A percentile compares a stretch with the other conserved stretches of the same genome.
These are phyloP conservation scores for Crematogaster levior DNA, from an alignment of 2,888 invertebrate species.

Conservation along the genomic window DNA sequence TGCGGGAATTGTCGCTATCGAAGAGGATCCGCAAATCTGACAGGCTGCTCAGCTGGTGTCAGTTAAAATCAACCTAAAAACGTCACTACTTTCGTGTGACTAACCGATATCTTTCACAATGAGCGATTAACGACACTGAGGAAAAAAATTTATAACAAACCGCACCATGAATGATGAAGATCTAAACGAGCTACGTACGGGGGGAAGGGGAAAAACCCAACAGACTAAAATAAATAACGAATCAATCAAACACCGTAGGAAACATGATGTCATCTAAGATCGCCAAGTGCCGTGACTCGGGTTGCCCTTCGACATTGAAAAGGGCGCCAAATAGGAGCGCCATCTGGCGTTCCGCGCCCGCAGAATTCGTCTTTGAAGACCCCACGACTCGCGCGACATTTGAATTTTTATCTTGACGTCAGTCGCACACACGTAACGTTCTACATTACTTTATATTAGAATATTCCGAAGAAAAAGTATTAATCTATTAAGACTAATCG, in stretches of 20 bases:
- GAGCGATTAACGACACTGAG: background rate
- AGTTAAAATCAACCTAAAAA: background rate
- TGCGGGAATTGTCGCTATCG: background rate
- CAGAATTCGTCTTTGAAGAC: background rate
- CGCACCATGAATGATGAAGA: background rate
- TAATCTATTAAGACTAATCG: no score
- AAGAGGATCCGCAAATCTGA: no score
- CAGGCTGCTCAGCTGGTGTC: background rate
- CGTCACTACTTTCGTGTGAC: background rate
- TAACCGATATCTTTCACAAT: background rate
- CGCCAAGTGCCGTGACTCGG: background rate
- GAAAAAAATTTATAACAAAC: background rate
- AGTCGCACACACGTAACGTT: no score
- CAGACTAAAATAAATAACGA: slow-evolving; percentile 37
- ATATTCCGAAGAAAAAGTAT: no score
- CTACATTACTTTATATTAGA: no score
- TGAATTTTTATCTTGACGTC: no score
- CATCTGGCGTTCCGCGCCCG: slow-evolving; percentile 5
- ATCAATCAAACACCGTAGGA: slow-evolving; percentile 33
- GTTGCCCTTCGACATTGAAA: background rate
- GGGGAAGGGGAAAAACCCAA: background rate
- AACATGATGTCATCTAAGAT: slow-evolving; percentile 19
- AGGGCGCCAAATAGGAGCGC: slow-evolving; percentile 11
- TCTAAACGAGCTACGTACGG: background rate
- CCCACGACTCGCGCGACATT: no score